These are phyloP conservation scores for Rosalia funebris DNA, from an alignment of 2,888 invertebrate genomes.

Conservation along the genomic window DNA sequence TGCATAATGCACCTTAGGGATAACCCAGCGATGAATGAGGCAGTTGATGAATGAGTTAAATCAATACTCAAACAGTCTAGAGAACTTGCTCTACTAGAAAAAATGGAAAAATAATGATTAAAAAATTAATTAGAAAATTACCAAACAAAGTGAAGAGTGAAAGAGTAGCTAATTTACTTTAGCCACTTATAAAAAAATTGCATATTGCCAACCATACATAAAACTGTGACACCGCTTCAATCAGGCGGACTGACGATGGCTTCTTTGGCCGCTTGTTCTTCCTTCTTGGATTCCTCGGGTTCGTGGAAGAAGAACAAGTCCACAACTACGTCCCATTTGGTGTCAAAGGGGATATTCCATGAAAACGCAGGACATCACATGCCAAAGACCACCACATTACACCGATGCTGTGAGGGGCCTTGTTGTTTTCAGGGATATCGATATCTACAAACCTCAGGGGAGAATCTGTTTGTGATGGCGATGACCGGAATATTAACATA, in stretches of 20 bases:
- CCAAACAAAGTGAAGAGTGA: too few relatives aligned
- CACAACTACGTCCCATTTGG: slow-evolving; percentile 97
- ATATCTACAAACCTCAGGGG: slow-evolving; percentile 97
- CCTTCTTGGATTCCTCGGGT: slow-evolving; percentile 98
- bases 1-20: too few relatives aligned
- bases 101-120: too few relatives aligned
- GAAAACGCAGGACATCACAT: slow-evolving; percentile 92
- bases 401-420: slow-evolving; percentile 95
- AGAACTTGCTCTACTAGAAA: too few relatives aligned
- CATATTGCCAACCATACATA: too few relatives aligned
- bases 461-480: slow-evolving; percentile 97
- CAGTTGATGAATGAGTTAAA: too few relatives aligned
- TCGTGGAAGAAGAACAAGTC: slow-evolving; percentile 99
- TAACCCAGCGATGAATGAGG: too few relatives aligned
- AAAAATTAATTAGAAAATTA: too few relatives aligned
- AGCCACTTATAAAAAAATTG: too few relatives aligned
- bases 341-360: slow-evolving; percentile 91
- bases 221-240: too few relatives aligned
- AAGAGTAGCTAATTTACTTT: too few relatives aligned
- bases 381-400: slow-evolving; percentile 99
- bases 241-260: slow-evolving; percentile 67
- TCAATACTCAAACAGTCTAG: too few relatives aligned
- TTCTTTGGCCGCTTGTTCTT: slow-evolving; percentile 91
- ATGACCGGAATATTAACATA: slow-evolving; percentile 99
- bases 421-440: slow-evolving; percentile 99